A percentile compares a stretch with the other conserved stretches of the same genome.
Conservation (phyloP, 2,113 vertebrate species). For the Anser cygnoides region DNA sequence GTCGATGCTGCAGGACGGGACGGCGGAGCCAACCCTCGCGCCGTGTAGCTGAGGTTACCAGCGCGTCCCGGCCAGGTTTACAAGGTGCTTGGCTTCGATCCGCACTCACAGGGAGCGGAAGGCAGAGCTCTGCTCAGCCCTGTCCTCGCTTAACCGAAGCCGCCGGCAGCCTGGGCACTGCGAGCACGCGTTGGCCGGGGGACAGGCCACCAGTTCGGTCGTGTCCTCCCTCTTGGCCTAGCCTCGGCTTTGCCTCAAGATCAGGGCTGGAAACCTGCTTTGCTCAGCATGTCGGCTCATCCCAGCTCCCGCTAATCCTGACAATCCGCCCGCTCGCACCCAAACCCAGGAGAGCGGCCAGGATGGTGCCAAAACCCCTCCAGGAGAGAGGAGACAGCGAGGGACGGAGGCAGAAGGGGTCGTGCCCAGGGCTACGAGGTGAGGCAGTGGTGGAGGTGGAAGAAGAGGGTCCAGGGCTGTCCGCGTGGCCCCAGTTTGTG, state of each 20-base stretch:
- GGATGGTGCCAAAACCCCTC: not conserved
- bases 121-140: not conserved
- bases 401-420: not conserved
- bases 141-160: not conserved
- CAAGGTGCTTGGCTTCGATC: not conserved
- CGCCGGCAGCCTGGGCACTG: rapidly evolving
- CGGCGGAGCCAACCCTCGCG: too few species aligned
- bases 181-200: rapidly evolving
- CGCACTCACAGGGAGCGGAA: not conserved
- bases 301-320: not conserved
- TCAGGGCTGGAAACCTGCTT: not conserved
- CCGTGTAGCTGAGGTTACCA: not conserved
- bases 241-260: not conserved
- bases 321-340: not conserved
- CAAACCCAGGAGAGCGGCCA: not conserved
- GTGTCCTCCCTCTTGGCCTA: not conserved
- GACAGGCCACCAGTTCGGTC: not conserved
- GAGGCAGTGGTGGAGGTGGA: not conserved
- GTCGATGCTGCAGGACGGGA: rapidly evolving
- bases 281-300: not conserved
- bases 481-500: not conserved
- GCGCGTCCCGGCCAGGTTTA: not conserved
- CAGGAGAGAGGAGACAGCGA: not conserved
- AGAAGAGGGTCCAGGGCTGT: not conserved
- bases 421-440: rapidly evolving